Evolutionary conservation across 2,888 invertebrate genomes (phyloP).

Genomic region (Temnothorax ravouxi): DNA sequence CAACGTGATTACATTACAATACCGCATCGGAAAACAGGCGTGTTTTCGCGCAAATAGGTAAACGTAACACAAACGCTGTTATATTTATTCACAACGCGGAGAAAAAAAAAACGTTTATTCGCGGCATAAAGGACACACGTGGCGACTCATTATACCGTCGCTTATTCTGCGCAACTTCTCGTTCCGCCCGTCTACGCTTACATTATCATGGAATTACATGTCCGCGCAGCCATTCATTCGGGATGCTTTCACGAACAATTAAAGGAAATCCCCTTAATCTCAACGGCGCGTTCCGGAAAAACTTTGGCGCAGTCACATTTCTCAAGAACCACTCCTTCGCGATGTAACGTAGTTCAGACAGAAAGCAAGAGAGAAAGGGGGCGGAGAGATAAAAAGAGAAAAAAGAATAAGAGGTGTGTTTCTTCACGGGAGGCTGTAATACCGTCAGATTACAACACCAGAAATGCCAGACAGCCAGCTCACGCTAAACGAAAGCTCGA

Average conservation of each 20-base stretch:
- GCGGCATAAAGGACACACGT: background rate
- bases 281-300: conserved; percentile 39
- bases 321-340: conserved; percentile 32
- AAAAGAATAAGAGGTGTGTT: conserved; percentile 17
- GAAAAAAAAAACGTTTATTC: background rate
- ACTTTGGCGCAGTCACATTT: conserved; percentile 32
- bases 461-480: conserved; percentile 50
- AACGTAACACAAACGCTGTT: background rate
- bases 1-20: conserved; percentile 48
- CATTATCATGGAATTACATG: conserved; percentile 27
- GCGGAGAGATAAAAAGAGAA: background rate
- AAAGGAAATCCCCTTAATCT: conserved; percentile 49
- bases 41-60: conserved; percentile 5
- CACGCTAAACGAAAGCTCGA: conserved; percentile 61
- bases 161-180: conserved; percentile 17
- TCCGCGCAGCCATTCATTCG: conserved; percentile 23
- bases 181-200: conserved; percentile 35
- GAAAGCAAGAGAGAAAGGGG: background rate
- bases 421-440: conserved; percentile 56
- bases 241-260: conserved; percentile 45
- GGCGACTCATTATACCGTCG: conserved; percentile 31
- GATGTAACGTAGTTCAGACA: conserved; percentile 21
- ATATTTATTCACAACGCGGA: conserved; percentile 9
- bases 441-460: conserved; percentile 60
- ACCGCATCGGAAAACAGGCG: background rate